Evolutionary conservation across 2,888 invertebrate genomes (phyloP).

Genomic region (Andrena haemorrhoa): DNA sequence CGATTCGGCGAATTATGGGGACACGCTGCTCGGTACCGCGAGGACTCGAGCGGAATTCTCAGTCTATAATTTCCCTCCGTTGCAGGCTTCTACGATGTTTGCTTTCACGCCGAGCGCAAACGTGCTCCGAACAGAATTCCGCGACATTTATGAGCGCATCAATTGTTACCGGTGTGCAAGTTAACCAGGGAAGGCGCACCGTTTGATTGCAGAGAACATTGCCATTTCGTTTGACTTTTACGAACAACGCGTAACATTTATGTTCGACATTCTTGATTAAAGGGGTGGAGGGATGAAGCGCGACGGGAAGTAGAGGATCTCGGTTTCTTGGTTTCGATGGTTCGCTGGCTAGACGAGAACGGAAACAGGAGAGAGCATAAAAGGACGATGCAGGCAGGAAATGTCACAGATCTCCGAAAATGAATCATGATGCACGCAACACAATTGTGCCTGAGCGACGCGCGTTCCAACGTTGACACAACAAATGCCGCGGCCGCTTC

Average conservation of each 20-base stretch:
- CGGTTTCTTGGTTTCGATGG: neutral
- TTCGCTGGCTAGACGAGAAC: neutral
- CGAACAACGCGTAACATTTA: neutral
- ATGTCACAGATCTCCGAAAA: neutral
- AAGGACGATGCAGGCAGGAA: neutral
- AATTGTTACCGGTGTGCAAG: neutral
- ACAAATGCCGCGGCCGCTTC: constrained; percentile 23
- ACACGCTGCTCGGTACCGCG: neutral
- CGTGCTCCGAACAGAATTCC: constrained; percentile 10
- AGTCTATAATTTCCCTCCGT: neutral
- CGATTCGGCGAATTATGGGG: neutral
- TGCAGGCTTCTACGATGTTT: neutral
- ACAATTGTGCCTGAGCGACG: neutral
- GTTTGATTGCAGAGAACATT: neutral
- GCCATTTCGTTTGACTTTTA: neutral
- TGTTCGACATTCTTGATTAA: neutral
- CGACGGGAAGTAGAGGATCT: neutral
- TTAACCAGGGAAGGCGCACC: neutral
- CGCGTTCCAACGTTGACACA: constrained; percentile 13
- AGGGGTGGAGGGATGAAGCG: neutral
- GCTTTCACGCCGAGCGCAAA: neutral
- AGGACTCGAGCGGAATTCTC: constrained; percentile 15
- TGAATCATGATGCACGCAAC: neutral
- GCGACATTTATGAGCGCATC: constrained; percentile 2
- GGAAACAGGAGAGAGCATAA: too few species aligned